phyloP scores from a whole-genome alignment of 2,888 invertebrate genomes.

The Harpalus rufipes region DNA sequence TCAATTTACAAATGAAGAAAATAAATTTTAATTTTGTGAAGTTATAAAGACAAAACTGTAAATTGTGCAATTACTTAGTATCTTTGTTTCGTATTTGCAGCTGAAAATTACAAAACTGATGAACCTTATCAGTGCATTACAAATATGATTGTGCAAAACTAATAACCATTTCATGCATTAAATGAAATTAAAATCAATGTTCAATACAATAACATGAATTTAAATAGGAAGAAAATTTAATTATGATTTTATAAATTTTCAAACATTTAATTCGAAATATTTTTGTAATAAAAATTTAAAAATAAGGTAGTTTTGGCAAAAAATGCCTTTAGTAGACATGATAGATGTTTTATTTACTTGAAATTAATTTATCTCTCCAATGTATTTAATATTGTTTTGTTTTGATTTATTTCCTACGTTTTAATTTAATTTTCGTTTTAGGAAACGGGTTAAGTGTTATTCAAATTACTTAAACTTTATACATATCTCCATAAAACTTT shows the following conservation, averaged over 20 bases:
- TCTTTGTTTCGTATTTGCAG: neutral
- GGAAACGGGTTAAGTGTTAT: conserved; percentile 13
- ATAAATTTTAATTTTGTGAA: no score
- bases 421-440: conserved; percentile 37
- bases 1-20: no score
- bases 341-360: conserved; percentile 1
- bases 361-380: conserved; percentile 15
- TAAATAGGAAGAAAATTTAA: neutral
- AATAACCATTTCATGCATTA: conserved; percentile 25
- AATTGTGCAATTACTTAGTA: no score
- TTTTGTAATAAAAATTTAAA: no score
- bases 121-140: conserved; percentile 19
- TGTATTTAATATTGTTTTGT: conserved; percentile 39
- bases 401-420: conserved; percentile 10
- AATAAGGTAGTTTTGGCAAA: no score
- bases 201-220: conserved; percentile 7
- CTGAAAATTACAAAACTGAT: neutral
- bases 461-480: neutral
- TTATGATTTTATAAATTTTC: neutral
- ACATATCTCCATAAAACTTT: conserved; percentile 13
- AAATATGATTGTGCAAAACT: conserved; percentile 35
- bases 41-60: no score
- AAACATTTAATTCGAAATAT: no score
- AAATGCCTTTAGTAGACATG: neutral
- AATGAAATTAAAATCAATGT: conserved; percentile 3